A percentile compares a stretch with the other conserved stretches of the same genome.
Evolutionary conservation across 2,888 invertebrate genomes (phyloP).

Genomic region (Camptogramma bilineatum): DNA sequence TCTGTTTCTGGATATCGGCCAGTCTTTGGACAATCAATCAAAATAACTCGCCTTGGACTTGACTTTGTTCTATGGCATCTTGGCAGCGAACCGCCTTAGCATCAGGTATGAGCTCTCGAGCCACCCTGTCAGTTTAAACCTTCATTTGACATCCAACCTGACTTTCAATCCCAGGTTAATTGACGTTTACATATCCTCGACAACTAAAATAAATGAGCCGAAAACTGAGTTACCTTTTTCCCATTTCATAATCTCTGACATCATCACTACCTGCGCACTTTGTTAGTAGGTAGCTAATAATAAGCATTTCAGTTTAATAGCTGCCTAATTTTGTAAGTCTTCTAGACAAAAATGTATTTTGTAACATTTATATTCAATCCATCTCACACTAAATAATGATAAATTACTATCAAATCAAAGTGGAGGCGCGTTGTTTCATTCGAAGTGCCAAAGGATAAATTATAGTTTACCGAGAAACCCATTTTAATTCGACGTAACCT

Average conservation of each 20-base stretch:
- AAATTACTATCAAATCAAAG: conserved; percentile 23
- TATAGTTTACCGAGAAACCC: conserved; percentile 32
- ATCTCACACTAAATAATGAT: conserved; percentile 24
- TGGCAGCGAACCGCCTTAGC: conserved; percentile 36
- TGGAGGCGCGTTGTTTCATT: conserved; percentile 22
- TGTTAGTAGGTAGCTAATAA: background rate
- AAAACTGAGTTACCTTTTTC: background rate
- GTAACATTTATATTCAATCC: conserved; percentile 3
- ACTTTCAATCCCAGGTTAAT: conserved; percentile 40
- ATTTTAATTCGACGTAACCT: conserved; percentile 41
- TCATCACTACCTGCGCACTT: background rate
- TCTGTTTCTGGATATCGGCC: conserved; percentile 65
- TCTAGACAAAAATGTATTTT: background rate
- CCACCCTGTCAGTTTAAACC: conserved; percentile 46
- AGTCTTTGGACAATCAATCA: conserved; percentile 62
- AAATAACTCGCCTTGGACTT: conserved; percentile 74
- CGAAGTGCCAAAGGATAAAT: conserved; percentile 23
- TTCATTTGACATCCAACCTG: conserved; percentile 38
- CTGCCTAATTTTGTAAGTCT: background rate
- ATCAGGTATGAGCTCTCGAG: conserved; percentile 47
- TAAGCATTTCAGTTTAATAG: background rate
- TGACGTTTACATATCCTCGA: conserved; percentile 46
- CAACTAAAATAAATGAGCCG: conserved; percentile 12
- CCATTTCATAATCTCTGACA: conserved; percentile 9
- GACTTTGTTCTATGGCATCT: conserved; percentile 59